Evolutionary conservation across 2,888 invertebrate species (phyloP), one percentile per base, ranked within the genome.

Genomic region (Eupithecia centaureata): DNA sequence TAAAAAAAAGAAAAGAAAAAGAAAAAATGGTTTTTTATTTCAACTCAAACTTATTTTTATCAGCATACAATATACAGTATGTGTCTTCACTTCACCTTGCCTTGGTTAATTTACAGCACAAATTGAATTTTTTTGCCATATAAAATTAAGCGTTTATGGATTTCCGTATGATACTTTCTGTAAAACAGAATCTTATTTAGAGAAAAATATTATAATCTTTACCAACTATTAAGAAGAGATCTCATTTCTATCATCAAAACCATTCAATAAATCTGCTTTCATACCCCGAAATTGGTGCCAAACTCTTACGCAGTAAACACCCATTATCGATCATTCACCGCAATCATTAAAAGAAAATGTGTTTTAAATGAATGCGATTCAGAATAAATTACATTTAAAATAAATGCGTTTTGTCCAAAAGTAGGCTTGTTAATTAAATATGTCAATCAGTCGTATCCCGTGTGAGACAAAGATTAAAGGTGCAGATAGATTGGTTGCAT

Each of bases 361-460:
- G 54, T 71, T 69, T 63, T 61, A 70, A 70, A 70, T 67, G 61
- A 62, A 65, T 66, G 63, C 30, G 61, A 67, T 66, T 33, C 32
- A 18, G 22, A 33, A 32, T 30, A 54, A 30, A 54, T 54, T 54
- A 30, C 54, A 27, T 54, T 54, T 30, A 68, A 63, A 72, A 72
- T 67, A 67, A 68, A 70, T 70, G 64, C 32, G 65, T 67, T 72
- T 67, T 59, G 70, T 74, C 75, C 74, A 79, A 80, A 82, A 83
- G 79, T 79, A 77, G 79, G 78, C 78, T 82, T 81, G 85, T 86
- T 90, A 90, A 91, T 91, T 90, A 90, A 89, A 89, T 87, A 85
- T 86, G 89, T 90, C 91, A 89, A 87, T 91, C 89, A 89, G 76
- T 77, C 71, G 77, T 71, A 75, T 74, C 73, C 68, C 73, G 70